Evolutionary conservation across 53 echinoderm and acorn worm species (phyloP).

Genomic region (Mesocentrotus franciscanus): DNA sequence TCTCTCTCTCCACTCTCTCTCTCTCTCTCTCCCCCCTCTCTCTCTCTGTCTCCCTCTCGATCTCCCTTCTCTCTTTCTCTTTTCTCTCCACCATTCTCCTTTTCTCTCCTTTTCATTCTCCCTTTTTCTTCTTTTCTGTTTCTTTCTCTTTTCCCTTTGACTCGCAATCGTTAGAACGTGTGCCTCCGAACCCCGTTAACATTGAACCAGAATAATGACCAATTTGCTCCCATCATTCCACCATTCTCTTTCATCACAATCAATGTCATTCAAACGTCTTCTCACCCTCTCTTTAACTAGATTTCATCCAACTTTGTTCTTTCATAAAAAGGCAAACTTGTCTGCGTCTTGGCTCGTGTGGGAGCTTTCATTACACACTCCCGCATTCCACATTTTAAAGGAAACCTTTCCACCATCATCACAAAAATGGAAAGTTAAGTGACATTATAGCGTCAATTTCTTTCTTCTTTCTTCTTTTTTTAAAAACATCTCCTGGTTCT

Average conservation of each 20-base stretch:
- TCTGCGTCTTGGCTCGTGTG: slow-evolving; percentile 23
- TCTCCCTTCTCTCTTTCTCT: not conserved
- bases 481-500: slow-evolving; percentile 11
- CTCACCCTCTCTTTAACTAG: slow-evolving; percentile 21
- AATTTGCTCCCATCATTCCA: slow-evolving; percentile 15
- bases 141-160: not conserved
- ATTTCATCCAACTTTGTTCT: slow-evolving; percentile 21
- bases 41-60: not conserved
- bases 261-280: slow-evolving; percentile 30
- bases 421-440: slow-evolving; percentile 40
- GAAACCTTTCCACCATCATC: not conserved
- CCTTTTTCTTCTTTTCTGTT: not conserved
- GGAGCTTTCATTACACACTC: slow-evolving; percentile 40
- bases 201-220: slow-evolving; percentile 2
- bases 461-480: not conserved
- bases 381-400: not conserved
- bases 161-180: not conserved
- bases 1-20: not conserved
- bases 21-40: not conserved
- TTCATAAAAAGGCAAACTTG: not conserved
- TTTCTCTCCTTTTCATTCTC: not conserved
- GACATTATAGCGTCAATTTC: slow-evolving; percentile 50
- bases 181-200: not conserved
- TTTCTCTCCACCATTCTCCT: not conserved
- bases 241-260: slow-evolving; percentile 1